Conservation (phyloP, 2,888 invertebrate species). For the Lasioglossum leucozonium region DNA sequence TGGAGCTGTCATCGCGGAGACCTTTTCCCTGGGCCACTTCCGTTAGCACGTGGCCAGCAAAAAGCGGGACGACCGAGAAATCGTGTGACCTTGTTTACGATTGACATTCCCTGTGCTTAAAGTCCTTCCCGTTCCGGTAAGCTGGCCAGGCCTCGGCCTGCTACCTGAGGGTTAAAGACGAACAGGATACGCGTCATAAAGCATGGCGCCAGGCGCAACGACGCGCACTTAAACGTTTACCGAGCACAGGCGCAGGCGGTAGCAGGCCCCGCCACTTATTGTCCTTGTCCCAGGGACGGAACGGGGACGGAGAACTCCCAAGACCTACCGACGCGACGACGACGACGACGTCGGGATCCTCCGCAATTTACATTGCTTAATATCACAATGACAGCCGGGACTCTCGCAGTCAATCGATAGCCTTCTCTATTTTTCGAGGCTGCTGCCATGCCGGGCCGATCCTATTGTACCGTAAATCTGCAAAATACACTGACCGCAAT, state of each 20-base stretch:
- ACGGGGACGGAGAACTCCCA: neutral
- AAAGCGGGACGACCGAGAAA: conserved; percentile 1
- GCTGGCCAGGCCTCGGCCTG: neutral
- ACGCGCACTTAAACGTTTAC: conserved; percentile 63
- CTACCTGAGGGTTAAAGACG: conserved; percentile 62
- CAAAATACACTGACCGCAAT: neutral
- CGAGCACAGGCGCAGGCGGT: conserved; percentile 28
- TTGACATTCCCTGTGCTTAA: conserved; percentile 41
- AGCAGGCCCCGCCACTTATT: conserved; percentile 38
- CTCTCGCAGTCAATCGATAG: conserved; percentile 11
- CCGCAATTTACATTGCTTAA: conserved; percentile 5
- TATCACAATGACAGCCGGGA: conserved; percentile 9
- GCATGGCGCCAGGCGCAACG: conserved; percentile 70
- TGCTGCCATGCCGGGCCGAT: neutral
- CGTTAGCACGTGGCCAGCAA: conserved; percentile 20
- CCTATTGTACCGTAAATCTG: conserved; percentile 21
- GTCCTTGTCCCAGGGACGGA: neutral
- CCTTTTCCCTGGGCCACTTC: conserved; percentile 3
- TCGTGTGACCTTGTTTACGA: conserved; percentile 61
- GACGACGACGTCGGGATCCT: too few relatives aligned
- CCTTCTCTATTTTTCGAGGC: neutral
- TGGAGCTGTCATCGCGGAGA: neutral
- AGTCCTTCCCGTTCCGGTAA: conserved; percentile 21
- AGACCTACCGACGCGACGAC: neutral
- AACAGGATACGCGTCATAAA: conserved; percentile 68